Evolutionary conservation across 2,797 vertebrate species (phyloP), one percentile per base, ranked within the genome.

Genomic region (Clarias laeviceps): DNA sequence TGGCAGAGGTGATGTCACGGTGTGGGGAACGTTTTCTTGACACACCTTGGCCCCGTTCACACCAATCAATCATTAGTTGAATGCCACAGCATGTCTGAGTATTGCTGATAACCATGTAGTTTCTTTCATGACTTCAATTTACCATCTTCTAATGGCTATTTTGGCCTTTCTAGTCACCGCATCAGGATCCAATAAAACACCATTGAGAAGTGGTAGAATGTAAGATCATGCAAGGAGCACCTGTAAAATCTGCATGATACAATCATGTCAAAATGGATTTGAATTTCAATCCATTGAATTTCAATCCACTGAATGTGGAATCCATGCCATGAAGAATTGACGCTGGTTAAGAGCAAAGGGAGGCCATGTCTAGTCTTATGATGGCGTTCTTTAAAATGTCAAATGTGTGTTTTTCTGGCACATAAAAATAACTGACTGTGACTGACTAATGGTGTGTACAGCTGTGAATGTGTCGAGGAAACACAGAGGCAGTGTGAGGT

Each of bases 341-440:
- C 0, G 9, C 61, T 24, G 24, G 22, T 76, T 76, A 27, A 74
- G 72, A 74, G n/a, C 24, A 54, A 18, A 54, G 45, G 5, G 40
- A 18, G 24, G n/a, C 24, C 0, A 2, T 17, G 18, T 45, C 7
- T 2, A 74, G 15, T 74, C 5, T 54, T 32, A 66, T 9, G 22
- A 40, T 54, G 50, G 3, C 12, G 50, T 3, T 54, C 83, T 78
- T 80, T 59, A 65, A 74, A 87, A 83, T 59, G 40, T 64, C 70
- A 82, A 76, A 65, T 79, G 77, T 91, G 57, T 80, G 72, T 82
- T 64, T 86, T 87, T 77, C 77, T 85, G 34, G 59, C 64, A 88
- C 85, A 91, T 92, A 90, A 92, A 93, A 93, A 90, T 90, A 91
- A 91, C 86, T 29, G 80, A 87, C 78, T 83, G 88, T 89, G 87